Percentiles rank a stretch among this genome's conserved stretches.
Evolutionary conservation across 2,888 invertebrate species (phyloP).

Genomic region (Arctia plantaginis): DNA sequence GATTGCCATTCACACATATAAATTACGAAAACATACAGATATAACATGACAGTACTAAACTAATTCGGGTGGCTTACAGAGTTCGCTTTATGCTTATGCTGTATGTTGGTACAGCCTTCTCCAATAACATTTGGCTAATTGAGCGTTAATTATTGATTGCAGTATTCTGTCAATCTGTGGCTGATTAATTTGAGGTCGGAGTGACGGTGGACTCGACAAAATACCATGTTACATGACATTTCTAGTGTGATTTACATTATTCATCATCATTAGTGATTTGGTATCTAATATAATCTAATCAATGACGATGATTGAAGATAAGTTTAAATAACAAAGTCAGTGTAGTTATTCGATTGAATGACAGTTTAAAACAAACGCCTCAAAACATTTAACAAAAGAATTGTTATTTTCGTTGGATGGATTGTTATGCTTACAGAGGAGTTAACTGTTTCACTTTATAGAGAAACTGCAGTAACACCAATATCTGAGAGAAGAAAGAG

Average conservation of each 20-base stretch:
- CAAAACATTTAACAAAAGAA: too few relatives aligned
- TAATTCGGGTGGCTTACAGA: conserved; percentile 30
- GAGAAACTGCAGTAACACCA: too few relatives aligned
- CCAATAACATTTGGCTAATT: conserved; percentile 56
- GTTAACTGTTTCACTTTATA: too few relatives aligned
- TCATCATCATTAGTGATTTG: conserved; percentile 20
- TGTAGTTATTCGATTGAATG: not conserved
- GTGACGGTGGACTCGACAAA: conserved; percentile 37
- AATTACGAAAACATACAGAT: not conserved
- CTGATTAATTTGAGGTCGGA: conserved; percentile 57
- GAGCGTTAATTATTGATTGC: conserved; percentile 51
- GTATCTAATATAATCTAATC: not conserved
- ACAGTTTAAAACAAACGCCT: not conserved
- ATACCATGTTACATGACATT: conserved; percentile 27
- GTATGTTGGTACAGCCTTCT: conserved; percentile 15
- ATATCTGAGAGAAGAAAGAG: too few relatives aligned
- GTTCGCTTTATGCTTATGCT: conserved; percentile 6
- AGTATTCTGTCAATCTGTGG: conserved; percentile 56
- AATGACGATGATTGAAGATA: not conserved
- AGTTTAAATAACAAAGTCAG: not conserved
- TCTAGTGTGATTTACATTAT: conserved; percentile 29
- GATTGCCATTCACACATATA: not conserved
- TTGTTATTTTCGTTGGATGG: too few relatives aligned
- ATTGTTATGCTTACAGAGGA: too few relatives aligned
- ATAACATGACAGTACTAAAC: conserved; percentile 14